Evolutionary conservation across 2,113 vertebrate species (phyloP).

Genomic region (Bubalus kerabau): DNA sequence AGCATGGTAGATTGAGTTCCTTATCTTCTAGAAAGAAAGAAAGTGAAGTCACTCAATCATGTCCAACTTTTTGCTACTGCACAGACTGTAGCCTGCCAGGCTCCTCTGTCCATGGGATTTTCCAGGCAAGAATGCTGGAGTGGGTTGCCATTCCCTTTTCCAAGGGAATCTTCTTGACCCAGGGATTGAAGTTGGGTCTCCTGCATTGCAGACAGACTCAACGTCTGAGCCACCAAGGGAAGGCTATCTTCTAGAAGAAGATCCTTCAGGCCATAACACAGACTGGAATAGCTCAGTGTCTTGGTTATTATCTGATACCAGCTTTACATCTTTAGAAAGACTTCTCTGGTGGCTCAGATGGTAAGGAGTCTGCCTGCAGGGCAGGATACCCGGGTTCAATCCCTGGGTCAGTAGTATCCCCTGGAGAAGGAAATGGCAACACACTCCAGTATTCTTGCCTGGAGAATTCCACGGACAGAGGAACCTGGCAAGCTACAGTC

Average conservation of each 20-base stretch:
- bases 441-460: background rate
- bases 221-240: background rate
- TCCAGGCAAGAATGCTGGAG: background rate
- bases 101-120: background rate
- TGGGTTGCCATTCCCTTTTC: background rate
- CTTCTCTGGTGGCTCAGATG: background rate
- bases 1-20: background rate
- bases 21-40: background rate
- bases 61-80: background rate
- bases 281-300: background rate
- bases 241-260: background rate
- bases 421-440: background rate
- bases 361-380: background rate
- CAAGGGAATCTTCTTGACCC: background rate
- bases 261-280: background rate
- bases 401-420: background rate
- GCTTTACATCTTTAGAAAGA: background rate
- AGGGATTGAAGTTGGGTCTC: background rate
- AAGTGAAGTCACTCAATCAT: background rate
- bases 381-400: background rate
- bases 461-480: background rate
- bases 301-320: background rate
- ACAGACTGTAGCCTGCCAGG: background rate
- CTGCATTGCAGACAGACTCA: background rate
- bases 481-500: background rate